phyloP scores from a whole-genome alignment of 1,140 invertebrate genomes.

The Trissolcus basalis region DNA sequence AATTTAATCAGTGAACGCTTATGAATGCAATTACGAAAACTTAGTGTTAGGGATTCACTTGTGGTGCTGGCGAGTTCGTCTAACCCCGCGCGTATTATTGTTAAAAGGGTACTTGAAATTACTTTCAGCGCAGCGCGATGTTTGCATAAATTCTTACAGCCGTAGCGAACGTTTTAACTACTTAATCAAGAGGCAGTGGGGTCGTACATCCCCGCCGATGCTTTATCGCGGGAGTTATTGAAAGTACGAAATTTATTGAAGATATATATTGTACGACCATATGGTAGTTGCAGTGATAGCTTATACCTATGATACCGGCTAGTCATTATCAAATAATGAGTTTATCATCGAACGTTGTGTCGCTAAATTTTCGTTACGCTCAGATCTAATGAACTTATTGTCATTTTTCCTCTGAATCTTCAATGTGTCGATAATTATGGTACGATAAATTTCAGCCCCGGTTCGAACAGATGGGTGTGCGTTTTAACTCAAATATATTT shows the following conservation, averaged over 20 bases:
- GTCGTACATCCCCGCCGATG: constrained; percentile 8
- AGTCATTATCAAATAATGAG: constrained; percentile 57
- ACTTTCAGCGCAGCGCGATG: constrained; percentile 11
- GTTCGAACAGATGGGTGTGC: too few relatives aligned
- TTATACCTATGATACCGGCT: constrained; percentile 38
- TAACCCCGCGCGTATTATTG: constrained; percentile 4
- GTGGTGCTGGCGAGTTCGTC: constrained; percentile 9
- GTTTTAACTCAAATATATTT: too few relatives aligned
- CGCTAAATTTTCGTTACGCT: constrained; percentile 34
- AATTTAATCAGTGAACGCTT: constrained; percentile 1
- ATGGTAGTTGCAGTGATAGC: constrained; percentile 50
- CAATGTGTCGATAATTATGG: too few relatives aligned
- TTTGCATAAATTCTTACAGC: constrained; percentile 52
- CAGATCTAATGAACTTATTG: constrained; percentile 43
- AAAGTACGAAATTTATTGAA: constrained; percentile 60
- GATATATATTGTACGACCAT: constrained; percentile 56
- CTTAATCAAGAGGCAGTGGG: constrained; percentile 47
- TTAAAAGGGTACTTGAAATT: constrained; percentile 24
- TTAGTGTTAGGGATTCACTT: neutral
- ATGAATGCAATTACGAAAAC: constrained; percentile 18
- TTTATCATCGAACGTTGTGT: constrained; percentile 48
- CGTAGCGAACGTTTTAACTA: constrained; percentile 34
- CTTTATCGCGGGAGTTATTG: constrained; percentile 55
- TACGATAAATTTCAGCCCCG: neutral
- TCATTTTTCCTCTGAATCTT: constrained; percentile 22